Base-by-base conservation (phyloP, 2,797 vertebrate species). In the Gouania willdenowi region DNA sequence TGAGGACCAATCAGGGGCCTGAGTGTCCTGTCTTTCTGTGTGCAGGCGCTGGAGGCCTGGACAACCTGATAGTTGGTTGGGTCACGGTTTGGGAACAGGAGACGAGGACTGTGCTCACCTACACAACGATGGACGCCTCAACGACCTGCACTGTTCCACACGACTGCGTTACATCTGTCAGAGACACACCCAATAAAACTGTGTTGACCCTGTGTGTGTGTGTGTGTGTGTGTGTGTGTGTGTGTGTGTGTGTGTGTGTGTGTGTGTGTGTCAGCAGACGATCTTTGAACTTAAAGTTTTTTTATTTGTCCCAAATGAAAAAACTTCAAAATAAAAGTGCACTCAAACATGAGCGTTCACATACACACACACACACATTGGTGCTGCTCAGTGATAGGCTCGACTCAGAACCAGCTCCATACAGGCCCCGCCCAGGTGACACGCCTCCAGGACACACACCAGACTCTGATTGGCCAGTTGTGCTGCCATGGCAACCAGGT, bases 21-120 rank as follows among this genome's bases (percentile, higher is more conserved):
- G n/a, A n/a, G n/a, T n/a, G n/a, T n/a, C n/a, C n/a, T 18, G 10
- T 32, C 3, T 27, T 4, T 40, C 26, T 6, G 8, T 14, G 3
- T 30, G 2, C 47, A 91, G 89, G 43, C 75, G 54, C 5, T 92
- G 89, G 89, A 36, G 0, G 0, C 80, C 83, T 90, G 0, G 90
- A 92, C 1, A 44, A 74, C 36, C 19, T 2, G 19, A 20, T 19
- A 19, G 19, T 19, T 88, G 84, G 85, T 50, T 26, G 0, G 32
- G 26, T 1, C 83, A 89, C 0, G 72, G 77, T 0, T 31, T 84
- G 0, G 85, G 85, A 0, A 1, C 5, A 0, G 70, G 73, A 0
- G 77, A 84, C 0, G 73, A 92, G 12, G 91, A 92, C 74, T 92
- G 91, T 0, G 89, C 81, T 28, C 87, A 90, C 16, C 24, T 91